Base-by-base conservation (phyloP, 2,113 vertebrate genomes). In the Callaeas wilsoni region DNA sequence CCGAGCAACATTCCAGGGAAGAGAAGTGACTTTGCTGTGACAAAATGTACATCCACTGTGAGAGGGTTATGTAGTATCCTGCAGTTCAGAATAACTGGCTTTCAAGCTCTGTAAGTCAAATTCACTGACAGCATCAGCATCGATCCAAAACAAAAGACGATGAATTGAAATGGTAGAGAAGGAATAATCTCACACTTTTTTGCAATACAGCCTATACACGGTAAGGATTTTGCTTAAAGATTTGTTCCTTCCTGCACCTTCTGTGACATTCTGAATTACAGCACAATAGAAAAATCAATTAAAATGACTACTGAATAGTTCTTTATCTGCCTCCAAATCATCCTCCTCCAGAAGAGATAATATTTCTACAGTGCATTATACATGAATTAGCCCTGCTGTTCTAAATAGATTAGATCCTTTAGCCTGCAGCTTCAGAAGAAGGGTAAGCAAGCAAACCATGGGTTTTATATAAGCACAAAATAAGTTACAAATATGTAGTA, bases 201-300 rank as follows among this genome's bases (percentile, higher is more conserved):
- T 77, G 50, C 83, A 87, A 46, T 80, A 67, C 0, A 79, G 63
- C 27, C 47, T 63, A 59, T 37, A 88, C 14, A 21, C 3, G 4
- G 67, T 41, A 95, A 84, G 57, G 81, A 86, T 90, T 95, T 93
- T 77, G 60, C 64, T 63, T 92, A 59, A 90, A 93, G 88, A 95
- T 97, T 90, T 88, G 64, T 85, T 92, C 47, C 79, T 93, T 77
- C 60, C n/a, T 49, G 68, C 21, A 67, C 44, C 33, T 88, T 93
- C 60, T 65, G 44, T 75, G 93, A 94, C 75, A 86, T 37, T 57
- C 56, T 94, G 89, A 95, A 90, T 95, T 86, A 88, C 33, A 29
- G 65, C 37, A 75, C 79, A 65, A 89, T 37, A 78, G 44, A 94
- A 96, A 93, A 96, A 96, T 95, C 94, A 93, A 95, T 96, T 97